Evolutionary conservation across 2,797 vertebrate species (phyloP), one percentile per base, ranked within the genome.

Genomic region (Cottoperca gobio): DNA sequence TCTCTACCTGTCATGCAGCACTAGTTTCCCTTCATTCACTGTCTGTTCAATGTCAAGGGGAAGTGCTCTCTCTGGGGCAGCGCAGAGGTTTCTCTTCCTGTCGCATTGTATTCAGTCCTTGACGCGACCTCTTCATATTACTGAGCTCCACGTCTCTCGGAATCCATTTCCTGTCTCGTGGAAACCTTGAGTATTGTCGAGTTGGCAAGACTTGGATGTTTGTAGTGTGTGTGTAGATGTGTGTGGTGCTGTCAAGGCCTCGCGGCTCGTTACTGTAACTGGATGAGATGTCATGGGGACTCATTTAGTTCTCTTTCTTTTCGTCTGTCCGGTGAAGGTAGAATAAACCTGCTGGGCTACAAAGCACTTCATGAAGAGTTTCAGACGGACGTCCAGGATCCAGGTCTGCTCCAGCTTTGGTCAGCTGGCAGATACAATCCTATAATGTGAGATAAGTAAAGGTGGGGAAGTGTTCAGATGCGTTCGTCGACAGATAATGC

Each of bases 151-250:
- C 14, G 45, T 76, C 60, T 67, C 83, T 52, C 53, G 19, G 45
- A 75, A 69, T 83, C 72, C 55, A 55, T 66, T 90, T 87, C 87
- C 86, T 73, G 76, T 67, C 68, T 60, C 0, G 8, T n/a, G 58
- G 64, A 81, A 86, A 76, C 87, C 89, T 88, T 88, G 86, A 86
- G 60, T 67, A 74, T 79, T 88, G 88, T 88, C 16, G 79, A 91
- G 81, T 83, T 85, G 66, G 86, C 83, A 83, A 37, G 76, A 72
- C 63, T 19, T 69, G 42, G 62, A 43, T 73, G 79, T 86, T 81
- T 78, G 75, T 3, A 50, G 40, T 28, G 28, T 14, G n/a, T 4
- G 50, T 55, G 24, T 24, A 11, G 35, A 17, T 69, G 23, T 70
- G 21, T 49, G 54, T 59, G 53, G 70, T 35, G 40, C 55, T 55